A percentile compares a stretch with the other conserved stretches of the same genome.
These are phyloP conservation scores for Pyrrhosoma nymphula DNA, from an alignment of 2,888 invertebrate genomes.

Conservation along the genomic window DNA sequence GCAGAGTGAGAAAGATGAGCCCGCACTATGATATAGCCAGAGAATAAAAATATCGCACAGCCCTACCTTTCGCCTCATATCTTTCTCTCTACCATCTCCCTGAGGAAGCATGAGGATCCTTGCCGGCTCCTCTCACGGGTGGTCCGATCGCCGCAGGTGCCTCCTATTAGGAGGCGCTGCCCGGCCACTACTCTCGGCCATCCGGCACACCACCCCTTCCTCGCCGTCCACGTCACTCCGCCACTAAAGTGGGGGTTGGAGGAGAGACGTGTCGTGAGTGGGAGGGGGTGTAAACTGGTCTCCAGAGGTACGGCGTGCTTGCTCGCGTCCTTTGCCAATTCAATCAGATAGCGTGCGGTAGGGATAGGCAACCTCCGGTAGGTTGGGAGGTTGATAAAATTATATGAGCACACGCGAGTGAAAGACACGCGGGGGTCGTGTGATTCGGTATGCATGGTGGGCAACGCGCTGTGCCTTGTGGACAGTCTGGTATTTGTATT, in stretches of 20 bases:
- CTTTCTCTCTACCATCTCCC: background rate
- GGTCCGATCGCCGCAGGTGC: slow-evolving; percentile 9
- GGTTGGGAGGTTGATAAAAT: background rate
- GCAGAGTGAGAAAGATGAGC: no score
- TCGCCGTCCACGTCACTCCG: background rate
- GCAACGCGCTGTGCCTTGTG: background rate
- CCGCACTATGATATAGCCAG: no score
- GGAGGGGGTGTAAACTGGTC: background rate
- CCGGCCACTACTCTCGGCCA: background rate
- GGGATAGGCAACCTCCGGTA: background rate
- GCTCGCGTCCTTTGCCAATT: background rate
- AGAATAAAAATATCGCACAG: no score
- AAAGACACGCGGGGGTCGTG: background rate
- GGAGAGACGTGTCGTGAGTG: background rate
- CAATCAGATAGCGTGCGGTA: slow-evolving; percentile 2
- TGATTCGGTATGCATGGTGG: background rate
- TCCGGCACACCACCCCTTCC: background rate
- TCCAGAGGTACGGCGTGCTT: background rate
- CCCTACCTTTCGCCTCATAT: no score
- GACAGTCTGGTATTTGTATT: background rate
- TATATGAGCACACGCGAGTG: background rate
- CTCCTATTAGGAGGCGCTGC: background rate
- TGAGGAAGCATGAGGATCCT: background rate
- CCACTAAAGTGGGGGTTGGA: background rate
- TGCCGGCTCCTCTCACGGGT: background rate